A percentile compares a stretch with the other conserved stretches of the same genome.
Conservation (phyloP, 2,113 vertebrate genomes). For the Dolichotis patagonum region DNA sequence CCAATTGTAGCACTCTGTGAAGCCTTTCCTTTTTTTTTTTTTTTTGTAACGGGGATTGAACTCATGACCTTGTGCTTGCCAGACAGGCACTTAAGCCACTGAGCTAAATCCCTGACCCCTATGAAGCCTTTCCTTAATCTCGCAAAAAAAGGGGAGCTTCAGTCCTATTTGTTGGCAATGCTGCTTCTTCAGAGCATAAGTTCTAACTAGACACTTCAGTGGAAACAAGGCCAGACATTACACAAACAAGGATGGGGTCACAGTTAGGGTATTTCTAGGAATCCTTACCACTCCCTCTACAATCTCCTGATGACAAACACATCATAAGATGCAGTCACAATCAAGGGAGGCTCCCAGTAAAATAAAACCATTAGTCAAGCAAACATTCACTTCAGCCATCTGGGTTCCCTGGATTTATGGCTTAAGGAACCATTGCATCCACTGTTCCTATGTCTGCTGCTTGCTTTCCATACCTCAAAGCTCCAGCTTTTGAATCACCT, state of each 20-base stretch:
- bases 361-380: slow-evolving; percentile 52
- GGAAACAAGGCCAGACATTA: neutral
- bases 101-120: too few relatives aligned
- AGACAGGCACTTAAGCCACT: too few relatives aligned
- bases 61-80: too few relatives aligned
- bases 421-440: slow-evolving; percentile 51
- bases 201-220: neutral
- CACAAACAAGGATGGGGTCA: neutral
- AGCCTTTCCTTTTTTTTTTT: neutral
- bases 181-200: slow-evolving; percentile 1
- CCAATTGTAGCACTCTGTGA: neutral
- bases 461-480: slow-evolving; percentile 59
- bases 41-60: too few relatives aligned
- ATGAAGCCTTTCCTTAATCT: neutral
- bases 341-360: slow-evolving; percentile 1
- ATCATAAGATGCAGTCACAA: neutral
- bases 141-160: neutral
- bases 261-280: neutral
- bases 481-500: slow-evolving; percentile 43
- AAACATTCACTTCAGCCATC: slow-evolving; percentile 45
- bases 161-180: neutral
- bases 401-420: slow-evolving; percentile 39
- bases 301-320: slow-evolving; percentile 46
- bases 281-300: neutral
- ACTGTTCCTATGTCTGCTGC: neutral